phyloP scores from a whole-genome alignment of 2,888 invertebrate genomes.

The Lasioglossum vierecki region DNA sequence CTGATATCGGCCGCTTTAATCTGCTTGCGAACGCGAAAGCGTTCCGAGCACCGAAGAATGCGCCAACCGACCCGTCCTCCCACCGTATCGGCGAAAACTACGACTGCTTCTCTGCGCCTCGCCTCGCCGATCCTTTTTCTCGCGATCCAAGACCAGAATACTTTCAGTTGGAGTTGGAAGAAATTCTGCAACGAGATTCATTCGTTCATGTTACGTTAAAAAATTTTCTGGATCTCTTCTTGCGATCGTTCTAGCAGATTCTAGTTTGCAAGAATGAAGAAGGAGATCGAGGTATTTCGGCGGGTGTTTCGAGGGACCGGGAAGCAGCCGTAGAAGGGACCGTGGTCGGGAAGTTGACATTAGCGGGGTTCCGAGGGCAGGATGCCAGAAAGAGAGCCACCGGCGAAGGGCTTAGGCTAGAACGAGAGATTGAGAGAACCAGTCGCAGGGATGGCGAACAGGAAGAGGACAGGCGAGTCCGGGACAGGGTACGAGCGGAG shows the following conservation, averaged over 20 bases:
- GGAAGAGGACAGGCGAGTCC: constrained; percentile 51
- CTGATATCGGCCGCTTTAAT: constrained; percentile 53
- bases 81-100: background rate
- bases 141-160: background rate
- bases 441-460: constrained; percentile 18
- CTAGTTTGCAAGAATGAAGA: too few species aligned
- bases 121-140: background rate
- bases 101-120: background rate
- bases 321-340: constrained; percentile 55
- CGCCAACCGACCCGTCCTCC: background rate
- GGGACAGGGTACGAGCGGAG: constrained; percentile 52
- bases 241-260: background rate
- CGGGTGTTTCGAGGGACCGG: constrained; percentile 42
- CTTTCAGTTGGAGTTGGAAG: background rate
- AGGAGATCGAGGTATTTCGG: background rate
- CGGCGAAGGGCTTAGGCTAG: background rate
- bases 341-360: constrained; percentile 67
- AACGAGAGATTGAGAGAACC: constrained; percentile 14
- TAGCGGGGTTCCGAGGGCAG: constrained; percentile 38
- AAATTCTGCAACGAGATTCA: too few species aligned
- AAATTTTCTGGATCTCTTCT: background rate
- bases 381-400: background rate
- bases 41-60: constrained; percentile 28
- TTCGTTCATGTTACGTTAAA: too few species aligned
- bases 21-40: constrained; percentile 46